A percentile compares a stretch with the other conserved stretches of the same genome.
Conservation (phyloP, 2,113 vertebrate species). For the Strix uralensis region DNA sequence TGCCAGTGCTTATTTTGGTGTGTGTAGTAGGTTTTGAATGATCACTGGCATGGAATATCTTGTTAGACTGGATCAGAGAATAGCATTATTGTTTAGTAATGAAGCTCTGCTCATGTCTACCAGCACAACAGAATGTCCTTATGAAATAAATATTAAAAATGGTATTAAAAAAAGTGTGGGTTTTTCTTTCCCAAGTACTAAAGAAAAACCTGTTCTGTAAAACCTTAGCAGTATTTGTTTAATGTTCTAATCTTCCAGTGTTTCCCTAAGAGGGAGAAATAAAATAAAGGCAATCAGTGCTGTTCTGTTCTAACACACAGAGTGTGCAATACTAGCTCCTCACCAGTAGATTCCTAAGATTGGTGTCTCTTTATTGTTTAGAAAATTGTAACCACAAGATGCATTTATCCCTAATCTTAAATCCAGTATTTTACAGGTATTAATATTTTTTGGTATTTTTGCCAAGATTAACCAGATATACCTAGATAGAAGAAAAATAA, state of each 20-base stretch:
- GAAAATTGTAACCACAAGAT: neutral
- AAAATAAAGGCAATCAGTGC: neutral
- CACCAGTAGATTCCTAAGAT: neutral
- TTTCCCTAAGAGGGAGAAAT: neutral
- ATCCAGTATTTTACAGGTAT: rapidly evolving
- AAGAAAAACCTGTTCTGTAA: neutral
- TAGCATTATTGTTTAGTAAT: neutral
- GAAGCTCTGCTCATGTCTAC: neutral
- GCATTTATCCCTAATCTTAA: neutral
- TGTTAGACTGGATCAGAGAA: neutral
- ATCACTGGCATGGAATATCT: neutral
- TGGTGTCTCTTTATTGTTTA: neutral
- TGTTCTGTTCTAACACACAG: neutral
- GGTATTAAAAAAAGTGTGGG: neutral
- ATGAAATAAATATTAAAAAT: neutral
- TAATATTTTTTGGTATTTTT: neutral
- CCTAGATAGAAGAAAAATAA: neutral
- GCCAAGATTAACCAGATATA: neutral
- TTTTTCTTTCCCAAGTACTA: neutral
- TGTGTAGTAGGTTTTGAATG: neutral
- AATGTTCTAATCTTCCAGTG: neutral
- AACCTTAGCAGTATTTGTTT: neutral
- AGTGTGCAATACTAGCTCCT: neutral
- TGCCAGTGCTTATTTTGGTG: neutral
- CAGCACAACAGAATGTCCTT: neutral